Evolutionary conservation across 1,140 invertebrate species (phyloP), one percentile per base, ranked within the genome.

Genomic region (Limonius californicus): DNA sequence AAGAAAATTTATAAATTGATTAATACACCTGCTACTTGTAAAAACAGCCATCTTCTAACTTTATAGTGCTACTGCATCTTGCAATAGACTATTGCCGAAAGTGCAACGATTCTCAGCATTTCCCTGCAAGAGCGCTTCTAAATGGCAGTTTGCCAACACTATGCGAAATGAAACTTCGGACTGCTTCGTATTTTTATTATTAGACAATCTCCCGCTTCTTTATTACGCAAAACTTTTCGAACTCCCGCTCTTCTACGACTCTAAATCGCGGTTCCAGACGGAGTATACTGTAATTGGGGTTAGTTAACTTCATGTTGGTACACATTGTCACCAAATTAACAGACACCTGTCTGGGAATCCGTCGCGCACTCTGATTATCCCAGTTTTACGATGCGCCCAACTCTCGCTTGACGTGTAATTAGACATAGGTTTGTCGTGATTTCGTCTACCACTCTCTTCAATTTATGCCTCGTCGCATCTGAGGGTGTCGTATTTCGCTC

Each of bases 311-410:
- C 47, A 57, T 56, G 53, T 70, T 68, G 66, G 70, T 70, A 70
- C 70, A 72, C 72, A 72, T 72, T 72, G 72, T 73, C 72, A 68
- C 69, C 68, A 70, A 73, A 73, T 73, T 66, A 73, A 73, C 72
- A 72, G 72, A 72, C 72, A 72, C 66, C 66, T 73, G 72, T 72
- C 72, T 63, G 61, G 68, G 63, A 67, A 68, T 68, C 70, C 65
- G 56, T 61, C 62, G 30, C 54, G 42, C 63, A 27, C 56, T 55
- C 66, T 62, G 62, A 63, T 69, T 67, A 65, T 69, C 63, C 60
- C 53, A 65, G 69, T 69, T 69, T 70, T 70, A 70, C 64, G 65
- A 67, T 47, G 60, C 64, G 58, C 63, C 59, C 61, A 65, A 65
- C 56, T 42, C 66, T 57, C 65, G 21, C 62, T 59, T 67, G 68